Base-by-base conservation (phyloP, 1,140 invertebrate genomes). In the Neodiprion lecontei region DNA sequence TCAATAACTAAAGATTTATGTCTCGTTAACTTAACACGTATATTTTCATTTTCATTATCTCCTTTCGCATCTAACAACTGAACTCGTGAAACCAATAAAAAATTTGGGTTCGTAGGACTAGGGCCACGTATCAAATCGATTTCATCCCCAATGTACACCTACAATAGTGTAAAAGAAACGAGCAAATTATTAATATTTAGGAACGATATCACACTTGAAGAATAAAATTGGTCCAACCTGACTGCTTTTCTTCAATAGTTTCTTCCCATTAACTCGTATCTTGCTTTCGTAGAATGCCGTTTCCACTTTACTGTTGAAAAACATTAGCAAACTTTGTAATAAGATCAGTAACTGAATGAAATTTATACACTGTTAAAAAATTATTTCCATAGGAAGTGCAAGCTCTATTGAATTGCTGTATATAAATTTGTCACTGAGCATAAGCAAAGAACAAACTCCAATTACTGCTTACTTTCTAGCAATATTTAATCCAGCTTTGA, bases 211-310 rank as follows among this genome's bases (percentile, higher is more conserved):
- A 14, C n/a, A 71, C 9, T 28, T 71, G 12, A 40, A 48, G 40
- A 17, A 17, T 65, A 72, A 50, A 61, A 48, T 65, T 48, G 49
- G 47, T 23, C 21, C 23, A 81, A 81, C 85, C 81, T 87, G 83
- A 94, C 89, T 79, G 82, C 90, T 92, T 83, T 94, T 94, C 82
- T 94, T 94, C 10, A 88, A 66, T 7, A 92, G 81, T 84, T 93
- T 92, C 48, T 89, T 84, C 4, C 93, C 92, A 87, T 94, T 94
- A 1, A 93, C 73, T 81, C 92, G 89, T 70, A 94, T 89, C 85
- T 91, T 92, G 79, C 90, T 92, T 76, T 92, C 91, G 84, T 92
- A 94, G 81, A 94, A 93, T 47, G 89, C 79, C 72, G 88, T 86
- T 82, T 94, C 93, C 61, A 93, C 84, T 91, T 93, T 93, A 76